Evolutionary conservation across 2,888 invertebrate species (phyloP).

Genomic region (Empis stercorea): DNA sequence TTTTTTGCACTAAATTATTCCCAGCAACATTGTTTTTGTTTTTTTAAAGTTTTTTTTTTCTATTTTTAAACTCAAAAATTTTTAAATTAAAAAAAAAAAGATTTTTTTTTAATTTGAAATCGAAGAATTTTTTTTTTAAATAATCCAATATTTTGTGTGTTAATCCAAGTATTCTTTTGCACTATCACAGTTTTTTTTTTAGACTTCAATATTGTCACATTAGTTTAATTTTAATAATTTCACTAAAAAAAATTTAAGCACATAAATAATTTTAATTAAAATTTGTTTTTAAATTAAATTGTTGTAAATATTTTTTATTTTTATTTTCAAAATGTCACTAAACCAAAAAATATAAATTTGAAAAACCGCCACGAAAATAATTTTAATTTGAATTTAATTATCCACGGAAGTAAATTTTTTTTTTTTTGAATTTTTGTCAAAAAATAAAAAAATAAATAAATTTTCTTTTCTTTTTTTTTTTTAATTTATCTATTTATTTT

Average conservation of each 20-base stretch:
- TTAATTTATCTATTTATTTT: slow-evolving; percentile 4
- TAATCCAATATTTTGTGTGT: not conserved
- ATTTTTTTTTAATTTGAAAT: too few species aligned
- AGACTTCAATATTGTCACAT: too few species aligned
- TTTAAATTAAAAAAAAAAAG: not conserved
- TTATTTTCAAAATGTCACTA: too few species aligned
- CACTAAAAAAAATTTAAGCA: too few species aligned
- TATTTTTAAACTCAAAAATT: not conserved
- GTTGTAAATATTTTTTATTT: too few species aligned
- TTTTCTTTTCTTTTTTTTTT: slow-evolving; percentile 5
- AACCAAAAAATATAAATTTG: too few species aligned
- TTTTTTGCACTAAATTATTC: not conserved
- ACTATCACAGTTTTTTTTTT: too few species aligned
- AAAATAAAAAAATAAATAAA: too few species aligned
- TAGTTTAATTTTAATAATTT: too few species aligned
- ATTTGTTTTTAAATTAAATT: too few species aligned
- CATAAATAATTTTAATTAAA: too few species aligned
- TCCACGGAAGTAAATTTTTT: not conserved
- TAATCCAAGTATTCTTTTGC: too few species aligned
- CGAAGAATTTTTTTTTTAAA: not conserved
- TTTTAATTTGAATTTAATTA: not conserved
- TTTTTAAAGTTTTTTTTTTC: not conserved
- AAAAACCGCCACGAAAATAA: not conserved
- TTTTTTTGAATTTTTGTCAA: not conserved
- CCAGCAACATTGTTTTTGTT: not conserved